Evolutionary conservation across 2,888 invertebrate genomes (phyloP), one percentile per base, ranked within the genome.

Genomic region (Cheilosia vernalis): DNA sequence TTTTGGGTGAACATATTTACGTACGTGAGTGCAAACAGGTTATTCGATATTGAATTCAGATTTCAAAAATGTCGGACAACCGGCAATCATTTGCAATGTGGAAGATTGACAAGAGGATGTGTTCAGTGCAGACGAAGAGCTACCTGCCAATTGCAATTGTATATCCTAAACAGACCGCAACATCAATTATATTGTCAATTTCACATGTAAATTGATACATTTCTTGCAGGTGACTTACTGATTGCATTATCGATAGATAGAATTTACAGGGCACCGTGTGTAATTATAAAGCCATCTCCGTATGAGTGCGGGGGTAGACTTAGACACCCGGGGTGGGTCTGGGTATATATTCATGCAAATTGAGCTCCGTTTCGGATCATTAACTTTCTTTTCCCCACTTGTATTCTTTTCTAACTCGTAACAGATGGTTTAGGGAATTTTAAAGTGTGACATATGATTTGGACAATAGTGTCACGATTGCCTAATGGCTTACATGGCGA

Each of bases 151-250:
- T 66, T 73, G 73, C 73, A 74, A 73, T 74, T 67, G 66, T 67
- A 72, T 24, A 27, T 33, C 30, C 24, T 63, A 30, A 40, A 51
- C 27, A 42, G n/a, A 70, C 84, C 80, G 24, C 76, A 80, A 21
- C 66, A 80, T 76, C 84, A 85, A 85, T 85, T 85, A 85, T 49
- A 60, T 47, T 85, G 84, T 85, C 84, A 85, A 76, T 72, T 85
- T 44, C 76, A 80, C 53, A 70, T 80, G 84, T 51, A 85, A 79
- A 76, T 80, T 76, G 84, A 85, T 72, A 70, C 69, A 80, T 85
- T 85, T 49, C 70, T 66, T 49, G 80, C 84, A 80, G 84, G 84
- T 85, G 80, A 85, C 84, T 85, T 85, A 74, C 79, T 76, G 80
- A 85, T 76, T 85, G 84, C 80, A 66, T 85, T 80, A 69, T 69